Conservation (phyloP, 2,113 vertebrate genomes). For the Alexandromys fortis region DNA sequence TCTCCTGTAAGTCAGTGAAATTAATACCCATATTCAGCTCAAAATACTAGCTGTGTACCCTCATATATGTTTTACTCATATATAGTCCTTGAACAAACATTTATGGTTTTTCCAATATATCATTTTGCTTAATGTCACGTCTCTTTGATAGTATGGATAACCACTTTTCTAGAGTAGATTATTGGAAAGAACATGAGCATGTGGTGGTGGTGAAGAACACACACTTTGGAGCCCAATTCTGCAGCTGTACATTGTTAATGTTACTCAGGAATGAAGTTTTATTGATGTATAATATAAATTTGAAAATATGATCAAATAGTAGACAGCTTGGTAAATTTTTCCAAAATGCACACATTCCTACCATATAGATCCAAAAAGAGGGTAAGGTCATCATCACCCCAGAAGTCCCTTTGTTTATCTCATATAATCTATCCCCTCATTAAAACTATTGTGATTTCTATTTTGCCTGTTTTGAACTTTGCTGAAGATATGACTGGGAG, state of each 20-base stretch:
- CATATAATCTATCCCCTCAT: neutral
- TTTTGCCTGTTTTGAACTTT: neutral
- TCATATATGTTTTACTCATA: neutral
- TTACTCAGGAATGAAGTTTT: neutral
- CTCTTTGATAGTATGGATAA: neutral
- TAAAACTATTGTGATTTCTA: neutral
- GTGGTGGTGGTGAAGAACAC: neutral
- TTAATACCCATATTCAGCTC: neutral
- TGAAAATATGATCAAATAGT: neutral
- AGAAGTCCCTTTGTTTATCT: neutral
- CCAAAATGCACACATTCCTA: neutral
- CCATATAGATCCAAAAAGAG: neutral
- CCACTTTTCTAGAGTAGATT: neutral
- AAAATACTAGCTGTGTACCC: neutral
- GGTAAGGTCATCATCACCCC: neutral
- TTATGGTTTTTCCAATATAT: neutral
- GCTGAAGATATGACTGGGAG: neutral
- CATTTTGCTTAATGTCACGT: neutral
- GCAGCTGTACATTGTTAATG: neutral
- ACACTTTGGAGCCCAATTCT: neutral
- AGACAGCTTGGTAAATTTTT: neutral
- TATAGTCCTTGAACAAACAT: neutral
- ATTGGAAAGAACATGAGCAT: neutral
- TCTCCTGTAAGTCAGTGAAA: conserved; percentile 1
- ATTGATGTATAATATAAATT: neutral